Evolutionary conservation across 2,113 vertebrate species (phyloP).

Genomic region (Shinisaurus crocodilurus): DNA sequence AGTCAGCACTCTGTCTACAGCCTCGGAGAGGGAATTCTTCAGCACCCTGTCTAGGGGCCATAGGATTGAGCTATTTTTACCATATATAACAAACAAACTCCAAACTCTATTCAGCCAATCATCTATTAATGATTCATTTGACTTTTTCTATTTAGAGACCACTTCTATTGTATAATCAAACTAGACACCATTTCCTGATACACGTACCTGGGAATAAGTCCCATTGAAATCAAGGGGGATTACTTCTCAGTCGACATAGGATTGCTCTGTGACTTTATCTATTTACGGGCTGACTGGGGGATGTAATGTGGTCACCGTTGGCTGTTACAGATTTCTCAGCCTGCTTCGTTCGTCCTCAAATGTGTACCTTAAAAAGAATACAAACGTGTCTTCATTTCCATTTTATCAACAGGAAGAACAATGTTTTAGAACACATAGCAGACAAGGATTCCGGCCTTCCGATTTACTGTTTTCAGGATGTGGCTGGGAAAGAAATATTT

Average conservation of each 20-base stretch:
- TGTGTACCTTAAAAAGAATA: background rate
- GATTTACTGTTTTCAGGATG: background rate
- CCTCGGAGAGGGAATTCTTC: too few relatives aligned
- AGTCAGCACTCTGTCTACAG: too few relatives aligned
- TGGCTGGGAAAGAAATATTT: conserved; percentile 25
- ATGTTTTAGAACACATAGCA: background rate
- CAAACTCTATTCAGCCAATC: too few relatives aligned
- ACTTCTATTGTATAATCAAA: too few relatives aligned
- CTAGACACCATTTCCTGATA: too few relatives aligned
- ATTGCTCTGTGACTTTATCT: background rate
- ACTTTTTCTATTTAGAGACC: too few relatives aligned
- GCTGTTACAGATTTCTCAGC: background rate
- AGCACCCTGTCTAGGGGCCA: too few relatives aligned
- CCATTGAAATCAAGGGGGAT: too few relatives aligned
- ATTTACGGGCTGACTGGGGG: background rate
- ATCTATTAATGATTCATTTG: too few relatives aligned
- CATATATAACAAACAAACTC: too few relatives aligned
- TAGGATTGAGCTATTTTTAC: too few relatives aligned
- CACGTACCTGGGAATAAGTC: too few relatives aligned
- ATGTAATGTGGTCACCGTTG: background rate
- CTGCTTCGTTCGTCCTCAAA: background rate
- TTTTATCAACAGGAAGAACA: conserved; percentile 7
- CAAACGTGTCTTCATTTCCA: background rate
- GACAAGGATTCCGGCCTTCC: conserved; percentile 5
- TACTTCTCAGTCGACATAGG: background rate